Evolutionary conservation across 1,140 invertebrate species (phyloP), one percentile per base, ranked within the genome.

Genomic region (Elysia chlorotica): DNA sequence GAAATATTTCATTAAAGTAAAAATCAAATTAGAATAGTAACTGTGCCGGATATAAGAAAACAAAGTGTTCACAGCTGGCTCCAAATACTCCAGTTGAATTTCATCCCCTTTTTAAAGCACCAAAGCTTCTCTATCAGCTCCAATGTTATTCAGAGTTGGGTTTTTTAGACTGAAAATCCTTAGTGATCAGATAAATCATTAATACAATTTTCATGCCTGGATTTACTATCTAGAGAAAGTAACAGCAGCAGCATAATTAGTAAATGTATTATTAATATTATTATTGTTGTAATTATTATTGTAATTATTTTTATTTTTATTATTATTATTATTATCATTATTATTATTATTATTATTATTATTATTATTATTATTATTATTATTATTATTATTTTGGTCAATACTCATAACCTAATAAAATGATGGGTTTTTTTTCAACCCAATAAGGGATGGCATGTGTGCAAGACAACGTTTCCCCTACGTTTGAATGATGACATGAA

Each of bases 391-490:
- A n/a, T 59, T 28, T 54, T 14, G 28, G 10, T 56, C 14, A 35
- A 62, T 37, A 21, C 17, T 71, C 2, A 62, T 63, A 61, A 41
- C 30, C 30, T 63, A 6, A 35, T 65, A 3, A 59, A 38, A 17
- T 25, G 30, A 28, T 53, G 33, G 23, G 2, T 75, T 74, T 53
- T 65, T 17, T 72, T 63, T 48, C 25, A 25, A 19, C 38, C 23
- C 33, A 74, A 35, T 19, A 62, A 85, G 83, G 83, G 82, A 2
- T 85, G 83, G 83, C 83, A 85, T 66, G 28, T 81, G 4, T 78
- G 76, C 37, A 48, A 77, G 23, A 62, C 71, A 25, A 53, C 69
- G 17, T 79, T 78, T 21, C 72, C 74, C 30, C 62, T 78, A 23
- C 74, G 77, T 36, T 76, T 74, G 25, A 63, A 66, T 25, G 82